These are phyloP conservation scores for Oceanodroma tethys DNA, from an alignment of 2,113 vertebrate genomes.

Conservation along the genomic window DNA sequence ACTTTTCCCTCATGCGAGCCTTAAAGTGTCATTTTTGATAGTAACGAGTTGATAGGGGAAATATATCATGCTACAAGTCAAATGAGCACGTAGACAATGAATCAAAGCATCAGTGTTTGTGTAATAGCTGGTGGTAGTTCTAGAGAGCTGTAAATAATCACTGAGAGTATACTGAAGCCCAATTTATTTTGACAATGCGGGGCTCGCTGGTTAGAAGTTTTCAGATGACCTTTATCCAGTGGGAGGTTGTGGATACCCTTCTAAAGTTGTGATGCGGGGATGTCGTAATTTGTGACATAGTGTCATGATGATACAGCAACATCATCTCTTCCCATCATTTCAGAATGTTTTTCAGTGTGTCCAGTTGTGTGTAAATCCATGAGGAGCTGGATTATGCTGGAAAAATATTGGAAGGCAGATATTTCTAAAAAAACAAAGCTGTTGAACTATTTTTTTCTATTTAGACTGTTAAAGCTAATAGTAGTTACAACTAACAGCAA, in stretches of 20 bases:
- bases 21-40: not conserved
- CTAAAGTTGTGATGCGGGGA: not conserved
- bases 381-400: not conserved
- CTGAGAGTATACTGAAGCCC: not conserved
- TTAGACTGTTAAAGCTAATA: not conserved
- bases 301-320: not conserved
- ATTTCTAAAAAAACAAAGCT: not conserved
- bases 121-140: not conserved
- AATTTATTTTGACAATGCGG: not conserved
- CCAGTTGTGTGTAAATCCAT: not conserved
- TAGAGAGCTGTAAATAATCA: not conserved
- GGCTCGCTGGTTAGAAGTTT: not conserved
- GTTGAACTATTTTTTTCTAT: not conserved
- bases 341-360: not conserved
- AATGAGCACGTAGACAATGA: not conserved
- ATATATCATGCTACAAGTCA: not conserved
- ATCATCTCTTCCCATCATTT: not conserved
- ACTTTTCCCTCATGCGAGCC: not conserved
- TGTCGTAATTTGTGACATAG: not conserved
- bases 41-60: not conserved
- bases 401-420: not conserved
- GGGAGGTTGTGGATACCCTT: not conserved
- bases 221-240: not conserved
- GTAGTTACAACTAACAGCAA: not conserved
- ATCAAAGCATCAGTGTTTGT: not conserved